These are phyloP conservation scores for Tholera decimalis DNA, from an alignment of 2,888 invertebrate species.

Conservation along the genomic window DNA sequence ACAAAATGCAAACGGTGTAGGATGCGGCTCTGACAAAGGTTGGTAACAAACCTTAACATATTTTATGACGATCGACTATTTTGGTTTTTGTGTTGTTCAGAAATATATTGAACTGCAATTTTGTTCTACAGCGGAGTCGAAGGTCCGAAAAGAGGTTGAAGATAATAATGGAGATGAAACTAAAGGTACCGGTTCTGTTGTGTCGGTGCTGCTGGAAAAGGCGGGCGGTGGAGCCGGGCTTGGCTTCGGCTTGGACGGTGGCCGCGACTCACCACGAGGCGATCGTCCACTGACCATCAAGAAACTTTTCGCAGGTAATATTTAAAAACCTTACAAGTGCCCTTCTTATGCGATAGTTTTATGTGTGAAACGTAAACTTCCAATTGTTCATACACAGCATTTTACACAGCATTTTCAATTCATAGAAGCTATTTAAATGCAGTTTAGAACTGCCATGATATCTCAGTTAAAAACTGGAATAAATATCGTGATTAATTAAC, in stretches of 20 bases:
- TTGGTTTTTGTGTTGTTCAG: neutral
- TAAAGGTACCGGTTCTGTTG: conserved; percentile 74
- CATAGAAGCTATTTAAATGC: too few species aligned
- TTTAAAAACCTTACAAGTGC: neutral
- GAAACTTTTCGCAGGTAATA: conserved; percentile 97
- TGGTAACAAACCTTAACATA: conserved; percentile 28
- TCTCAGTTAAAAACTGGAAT: too few species aligned
- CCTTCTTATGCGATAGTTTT: neutral
- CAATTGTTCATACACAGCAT: too few species aligned
- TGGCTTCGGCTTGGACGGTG: conserved; percentile 98
- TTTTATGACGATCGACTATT: conserved; percentile 12
- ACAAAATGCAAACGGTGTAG: conserved; percentile 74
- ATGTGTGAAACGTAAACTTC: too few species aligned
- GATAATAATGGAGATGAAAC: conserved; percentile 58
- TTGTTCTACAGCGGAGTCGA: conserved; percentile 84
- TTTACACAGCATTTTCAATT: too few species aligned
- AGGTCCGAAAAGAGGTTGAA: conserved; percentile 73
- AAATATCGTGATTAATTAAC: too few species aligned
- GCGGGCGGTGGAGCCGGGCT: conserved; percentile 95
- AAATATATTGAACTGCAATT: conserved; percentile 1
- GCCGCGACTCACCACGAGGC: conserved; percentile 97
- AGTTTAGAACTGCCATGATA: too few species aligned
- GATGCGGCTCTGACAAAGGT: conserved; percentile 89
- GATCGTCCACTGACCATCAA: conserved; percentile 97
- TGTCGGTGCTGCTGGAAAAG: conserved; percentile 90